Base-by-base conservation (phyloP, 2,797 vertebrate species). In the Toxotes lorentzi region DNA sequence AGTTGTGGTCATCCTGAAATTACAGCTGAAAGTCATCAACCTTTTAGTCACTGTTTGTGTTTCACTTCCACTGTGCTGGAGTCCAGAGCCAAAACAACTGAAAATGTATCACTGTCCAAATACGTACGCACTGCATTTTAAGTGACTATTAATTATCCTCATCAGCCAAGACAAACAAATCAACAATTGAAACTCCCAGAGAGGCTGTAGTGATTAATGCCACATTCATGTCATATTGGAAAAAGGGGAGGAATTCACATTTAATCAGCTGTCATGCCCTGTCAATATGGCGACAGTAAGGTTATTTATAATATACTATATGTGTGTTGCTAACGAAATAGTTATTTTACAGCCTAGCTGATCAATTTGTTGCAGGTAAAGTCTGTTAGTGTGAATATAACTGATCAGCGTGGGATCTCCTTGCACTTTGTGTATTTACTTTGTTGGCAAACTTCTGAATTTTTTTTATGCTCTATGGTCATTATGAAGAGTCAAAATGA, bases 121-220 rank as follows among this genome's bases (percentile, higher is more conserved):
- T 64, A 41, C 54, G 27, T 38, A 30, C 21, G n/a, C 30, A 2
- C 35, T 53, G 63, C 23, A 70, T 56, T 70, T 34, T 66, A 83
- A 73, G 69, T 56, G 78, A 84, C 41, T 81, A 58, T 82, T 84
- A 84, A 90, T 86, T 73, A 27, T 60, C 48, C 27, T 72, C 53
- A 69, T 79, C 48, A 70, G 61, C 34, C 43, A 38, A 61, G 62
- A 82, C 73, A 78, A 83, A 86, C 62, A 80, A 76, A 85, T 83
- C 68, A 78, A 70, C 65, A 43, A 50, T n/a, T 68, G 71, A 67
- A 78, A 70, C 63, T 68, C 64, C 60, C 60, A 41, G n/a, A 65
- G 74, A 73, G 60, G 40, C 50, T 67, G 73, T 7, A 23, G 53
- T 82, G 82, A 87, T 82, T 82, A 73, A 87, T 86, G 56, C 19